A percentile compares a stretch with the other conserved stretches of the same genome.
phyloP scores from a whole-genome alignment of 1,140 invertebrate species.

The Drosophila insularis region DNA sequence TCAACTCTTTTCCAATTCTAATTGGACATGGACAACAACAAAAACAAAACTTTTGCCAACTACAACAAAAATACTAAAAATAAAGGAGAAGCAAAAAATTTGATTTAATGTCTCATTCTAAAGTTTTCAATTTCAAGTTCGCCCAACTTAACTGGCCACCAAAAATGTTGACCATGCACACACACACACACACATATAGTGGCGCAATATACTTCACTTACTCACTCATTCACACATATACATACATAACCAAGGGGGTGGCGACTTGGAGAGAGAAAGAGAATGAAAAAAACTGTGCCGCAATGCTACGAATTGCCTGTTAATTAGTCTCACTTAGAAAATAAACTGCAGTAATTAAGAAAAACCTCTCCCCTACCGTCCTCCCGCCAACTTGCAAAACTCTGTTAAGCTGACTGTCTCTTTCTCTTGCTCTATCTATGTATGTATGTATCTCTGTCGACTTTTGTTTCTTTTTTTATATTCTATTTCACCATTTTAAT shows the following conservation, averaged over 20 bases:
- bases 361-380: conserved; percentile 21
- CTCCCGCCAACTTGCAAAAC: not conserved
- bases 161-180: conserved; percentile 64
- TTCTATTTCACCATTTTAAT: conserved; percentile 59
- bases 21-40: not conserved
- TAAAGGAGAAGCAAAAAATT: conserved; percentile 14
- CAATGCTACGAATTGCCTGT: conserved; percentile 79
- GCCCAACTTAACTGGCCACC: conserved; percentile 60
- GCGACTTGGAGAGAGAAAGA: conserved; percentile 10
- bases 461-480: conserved; percentile 27
- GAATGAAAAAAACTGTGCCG: conserved; percentile 51
- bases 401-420: not conserved
- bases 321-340: conserved; percentile 83
- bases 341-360: conserved; percentile 82
- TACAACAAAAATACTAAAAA: not conserved
- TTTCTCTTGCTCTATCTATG: not conserved
- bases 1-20: not conserved
- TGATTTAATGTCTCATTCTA: conserved; percentile 18
- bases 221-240: conserved; percentile 7
- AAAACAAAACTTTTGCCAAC: not conserved
- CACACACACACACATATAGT: conserved; percentile 11
- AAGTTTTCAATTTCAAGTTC: conserved; percentile 34
- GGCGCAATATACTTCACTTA: conserved; percentile 16
- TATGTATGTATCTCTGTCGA: not conserved
- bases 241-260: not conserved